These are phyloP conservation scores for Leptinotarsa tumamoca DNA, from an alignment of 2,888 invertebrate species.

Conservation along the genomic window DNA sequence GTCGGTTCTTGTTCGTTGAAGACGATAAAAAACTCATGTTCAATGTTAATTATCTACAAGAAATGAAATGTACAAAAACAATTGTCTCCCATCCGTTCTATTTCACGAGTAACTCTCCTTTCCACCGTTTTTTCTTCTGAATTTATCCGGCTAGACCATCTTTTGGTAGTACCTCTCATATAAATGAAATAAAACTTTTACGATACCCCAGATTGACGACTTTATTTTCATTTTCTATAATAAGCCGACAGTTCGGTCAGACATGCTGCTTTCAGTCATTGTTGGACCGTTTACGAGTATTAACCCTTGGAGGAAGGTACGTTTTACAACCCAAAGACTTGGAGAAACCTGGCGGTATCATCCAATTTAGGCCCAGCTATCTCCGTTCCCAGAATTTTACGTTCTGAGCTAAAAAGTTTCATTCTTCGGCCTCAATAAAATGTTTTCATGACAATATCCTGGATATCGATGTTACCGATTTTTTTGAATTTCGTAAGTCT, in stretches of 20 bases:
- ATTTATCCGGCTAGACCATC: not conserved
- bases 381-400: conserved; percentile 40
- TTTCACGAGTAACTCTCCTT: not conserved
- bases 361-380: conserved; percentile 40
- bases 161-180: conserved; percentile 14
- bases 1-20: too few species aligned
- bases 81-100: not conserved
- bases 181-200: conserved; percentile 44
- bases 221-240: conserved; percentile 42
- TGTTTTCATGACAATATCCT: conserved; percentile 18
- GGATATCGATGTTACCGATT: conserved; percentile 6
- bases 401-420: conserved; percentile 18
- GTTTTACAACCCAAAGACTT: conserved; percentile 44
- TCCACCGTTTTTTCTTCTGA: conserved; percentile 1
- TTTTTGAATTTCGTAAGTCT: not conserved
- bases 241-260: conserved; percentile 34
- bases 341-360: conserved; percentile 38
- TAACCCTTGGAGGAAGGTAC: conserved; percentile 45
- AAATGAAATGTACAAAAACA: not conserved
- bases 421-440: conserved; percentile 18
- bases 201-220: conserved; percentile 42
- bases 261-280: conserved; percentile 39
- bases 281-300: conserved; percentile 38
- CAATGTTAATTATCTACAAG: too few species aligned
- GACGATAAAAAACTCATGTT: too few species aligned